Base-by-base conservation (phyloP, 2,113 vertebrate genomes). In the Nothobranchius furzeri region DNA sequence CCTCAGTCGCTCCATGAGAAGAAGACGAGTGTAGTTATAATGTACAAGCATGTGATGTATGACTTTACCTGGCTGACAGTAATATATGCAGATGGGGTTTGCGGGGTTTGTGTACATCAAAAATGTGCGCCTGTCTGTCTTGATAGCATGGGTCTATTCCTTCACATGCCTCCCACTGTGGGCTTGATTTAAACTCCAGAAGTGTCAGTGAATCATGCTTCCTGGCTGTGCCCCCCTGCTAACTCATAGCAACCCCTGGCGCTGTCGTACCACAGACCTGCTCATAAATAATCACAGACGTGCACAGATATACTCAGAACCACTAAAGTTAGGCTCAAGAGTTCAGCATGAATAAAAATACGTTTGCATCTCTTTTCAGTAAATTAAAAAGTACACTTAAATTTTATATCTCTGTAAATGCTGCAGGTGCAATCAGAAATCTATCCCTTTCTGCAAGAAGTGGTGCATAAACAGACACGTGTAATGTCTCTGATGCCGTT, bases 131-230 rank as follows among this genome's bases (percentile, higher is more conserved):
- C 12, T 68, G 13, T 58, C 74, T 30, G 30, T 42, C 60, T 62
- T 49, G 70, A 62, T 43, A 62, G 69, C 2, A n/a, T 13, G 13
- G 70, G 40, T 60, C 25, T 73, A 58, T 70, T 68, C 52, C 60
- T 73, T 51, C 66, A 70, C 70, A 85, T 40, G 51, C 70, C 81
- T 59, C 78, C 78, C 24, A 61, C 78, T 72, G 70, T 15, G 69
- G 58, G 36, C 58, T 70, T 82, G 76, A 85, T 88, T 85, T 78
- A 73, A 78, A 83, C 65, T 78, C 60, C 47, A 64, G 75, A 76
- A 79, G 64, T 82, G 73, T 76, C 86, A 73, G 62, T 62, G 81
- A 85, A 79, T 67, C 83, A 60, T 53, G 76, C 78, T 87, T 87
- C 84, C 84, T 78, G 81, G 60, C 63, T 73, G 17, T 69, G 57